Evolutionary conservation across 2,888 invertebrate genomes (phyloP).

Genomic region (Deroplatys truncata): DNA sequence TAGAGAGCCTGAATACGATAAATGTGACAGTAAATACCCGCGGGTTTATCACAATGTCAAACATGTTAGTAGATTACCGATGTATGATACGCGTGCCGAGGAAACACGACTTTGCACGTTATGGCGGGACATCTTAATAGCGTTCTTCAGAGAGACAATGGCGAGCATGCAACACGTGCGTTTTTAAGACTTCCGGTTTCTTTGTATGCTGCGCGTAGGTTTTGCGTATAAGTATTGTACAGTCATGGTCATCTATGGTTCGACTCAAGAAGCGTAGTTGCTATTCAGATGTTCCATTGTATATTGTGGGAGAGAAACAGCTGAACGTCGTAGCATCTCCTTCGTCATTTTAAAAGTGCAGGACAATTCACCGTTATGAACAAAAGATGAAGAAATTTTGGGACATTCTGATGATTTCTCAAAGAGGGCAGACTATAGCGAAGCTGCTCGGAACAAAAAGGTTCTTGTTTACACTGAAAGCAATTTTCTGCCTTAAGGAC

Average conservation of each 20-base stretch:
- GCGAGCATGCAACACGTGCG: background rate
- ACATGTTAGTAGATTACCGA: background rate
- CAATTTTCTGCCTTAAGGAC: no score
- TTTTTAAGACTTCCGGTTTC: background rate
- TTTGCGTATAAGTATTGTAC: background rate
- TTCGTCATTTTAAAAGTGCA: no score
- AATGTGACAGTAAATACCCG: background rate
- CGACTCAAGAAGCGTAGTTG: background rate
- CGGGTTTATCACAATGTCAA: background rate
- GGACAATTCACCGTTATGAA: no score
- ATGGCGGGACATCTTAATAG: background rate
- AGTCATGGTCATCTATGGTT: background rate
- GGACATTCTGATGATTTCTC: no score
- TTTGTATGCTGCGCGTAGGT: background rate
- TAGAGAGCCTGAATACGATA: no score
- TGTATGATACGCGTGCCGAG: background rate
- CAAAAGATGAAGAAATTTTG: no score
- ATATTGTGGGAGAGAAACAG: no score
- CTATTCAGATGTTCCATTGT: background rate
- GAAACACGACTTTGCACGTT: background rate
- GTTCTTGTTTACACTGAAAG: no score
- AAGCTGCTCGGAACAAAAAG: no score
- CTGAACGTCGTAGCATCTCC: no score
- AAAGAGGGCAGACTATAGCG: no score
- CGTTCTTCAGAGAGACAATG: background rate